Percentiles rank a stretch among this genome's conserved stretches.
Conservation (phyloP, 2,888 invertebrate species). For the Priocnemis perturbator region DNA sequence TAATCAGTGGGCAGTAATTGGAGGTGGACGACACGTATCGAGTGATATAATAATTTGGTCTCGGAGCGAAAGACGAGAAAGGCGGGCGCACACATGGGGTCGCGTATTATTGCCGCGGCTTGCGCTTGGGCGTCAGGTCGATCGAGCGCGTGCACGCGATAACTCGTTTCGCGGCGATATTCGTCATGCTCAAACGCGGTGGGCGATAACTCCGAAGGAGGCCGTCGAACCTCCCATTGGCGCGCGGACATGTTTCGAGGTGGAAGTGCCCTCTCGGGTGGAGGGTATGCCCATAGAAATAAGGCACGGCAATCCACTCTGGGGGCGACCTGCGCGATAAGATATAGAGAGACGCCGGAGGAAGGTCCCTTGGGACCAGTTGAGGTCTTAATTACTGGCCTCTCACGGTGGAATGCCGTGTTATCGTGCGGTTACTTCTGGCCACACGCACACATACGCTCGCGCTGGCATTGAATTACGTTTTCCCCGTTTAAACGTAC, state of each 20-base stretch:
- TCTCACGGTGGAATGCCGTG: conserved; percentile 52
- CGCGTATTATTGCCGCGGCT: too few species aligned
- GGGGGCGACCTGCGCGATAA: conserved; percentile 46
- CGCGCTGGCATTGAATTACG: conserved; percentile 47
- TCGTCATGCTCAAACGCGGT: neutral
- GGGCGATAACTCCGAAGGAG: conserved; percentile 36
- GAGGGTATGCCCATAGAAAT: conserved; percentile 38
- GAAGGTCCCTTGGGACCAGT: conserved; percentile 53
- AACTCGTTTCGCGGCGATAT: conserved; percentile 6
- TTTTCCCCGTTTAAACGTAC: conserved; percentile 31
- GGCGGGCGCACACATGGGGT: too few species aligned
- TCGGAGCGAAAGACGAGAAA: too few species aligned
- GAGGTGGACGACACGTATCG: too few species aligned
- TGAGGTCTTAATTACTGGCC: conserved; percentile 69
- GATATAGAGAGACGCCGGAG: conserved; percentile 40
- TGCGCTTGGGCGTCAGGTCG: neutral
- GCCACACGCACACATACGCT: conserved; percentile 36
- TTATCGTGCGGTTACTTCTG: conserved; percentile 54
- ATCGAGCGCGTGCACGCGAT: neutral
- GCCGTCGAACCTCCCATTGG: conserved; percentile 25
- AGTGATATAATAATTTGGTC: too few species aligned
- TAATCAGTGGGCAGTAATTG: too few species aligned
- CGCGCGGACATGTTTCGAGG: conserved; percentile 16
- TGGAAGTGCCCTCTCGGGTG: conserved; percentile 36
- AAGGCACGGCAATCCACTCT: conserved; percentile 42